Conservation (phyloP, 2,888 invertebrate species). For the Neuroscelio doddi region DNA sequence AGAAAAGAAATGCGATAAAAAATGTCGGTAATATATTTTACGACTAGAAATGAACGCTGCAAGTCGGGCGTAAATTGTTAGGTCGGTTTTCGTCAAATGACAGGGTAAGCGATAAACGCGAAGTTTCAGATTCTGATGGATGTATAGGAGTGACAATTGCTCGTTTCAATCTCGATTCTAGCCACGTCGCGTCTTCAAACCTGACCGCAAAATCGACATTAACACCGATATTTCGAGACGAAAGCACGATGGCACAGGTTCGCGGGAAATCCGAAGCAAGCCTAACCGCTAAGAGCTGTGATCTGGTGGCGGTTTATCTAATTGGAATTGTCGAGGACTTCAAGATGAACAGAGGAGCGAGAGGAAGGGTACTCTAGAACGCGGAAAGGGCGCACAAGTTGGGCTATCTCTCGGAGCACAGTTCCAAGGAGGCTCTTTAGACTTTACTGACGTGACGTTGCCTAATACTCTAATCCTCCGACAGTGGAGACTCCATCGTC, state of each 20-base stretch:
- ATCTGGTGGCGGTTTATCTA: constrained; percentile 69
- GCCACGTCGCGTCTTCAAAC: constrained; percentile 16
- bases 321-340: constrained; percentile 69
- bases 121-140: background rate
- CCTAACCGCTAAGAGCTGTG: constrained; percentile 65
- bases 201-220: constrained; percentile 41
- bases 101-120: background rate
- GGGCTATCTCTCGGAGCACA: constrained; percentile 68
- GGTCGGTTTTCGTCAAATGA: constrained; percentile 13
- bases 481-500: constrained; percentile 58
- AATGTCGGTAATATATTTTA: background rate
- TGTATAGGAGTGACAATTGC: constrained; percentile 8
- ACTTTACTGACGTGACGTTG: constrained; percentile 69
- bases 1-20: background rate
- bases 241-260: constrained; percentile 25
- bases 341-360: constrained; percentile 48
- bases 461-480: constrained; percentile 70
- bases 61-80: background rate
- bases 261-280: constrained; percentile 50
- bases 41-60: constrained; percentile 7
- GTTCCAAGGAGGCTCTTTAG: constrained; percentile 69
- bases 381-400: constrained; percentile 55
- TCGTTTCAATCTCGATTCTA: constrained; percentile 17
- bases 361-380: constrained; percentile 27
- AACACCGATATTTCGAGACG: constrained; percentile 47